phyloP scores from a whole-genome alignment of 1,140 invertebrate genomes.

The Cotesia glomerata region DNA sequence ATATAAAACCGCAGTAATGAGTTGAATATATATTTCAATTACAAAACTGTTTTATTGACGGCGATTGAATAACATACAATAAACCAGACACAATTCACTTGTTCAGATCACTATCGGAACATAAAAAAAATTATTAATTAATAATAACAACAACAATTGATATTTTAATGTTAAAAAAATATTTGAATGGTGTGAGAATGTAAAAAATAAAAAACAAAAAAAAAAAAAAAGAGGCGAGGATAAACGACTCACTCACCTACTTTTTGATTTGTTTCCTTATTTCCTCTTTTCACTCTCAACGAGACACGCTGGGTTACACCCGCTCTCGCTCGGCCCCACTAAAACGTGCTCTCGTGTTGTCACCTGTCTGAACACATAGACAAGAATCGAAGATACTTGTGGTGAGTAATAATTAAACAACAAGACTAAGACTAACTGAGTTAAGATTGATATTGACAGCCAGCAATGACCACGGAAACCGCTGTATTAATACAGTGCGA shows the following conservation, averaged over 20 bases:
- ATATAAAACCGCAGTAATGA: neutral
- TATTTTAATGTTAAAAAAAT: no score
- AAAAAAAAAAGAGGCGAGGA: neutral
- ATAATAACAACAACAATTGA: no score
- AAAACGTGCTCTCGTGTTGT: conserved; percentile 11
- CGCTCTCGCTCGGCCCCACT: neutral
- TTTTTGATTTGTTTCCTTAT: conserved; percentile 17
- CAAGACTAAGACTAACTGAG: neutral
- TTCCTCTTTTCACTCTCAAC: conserved; percentile 6
- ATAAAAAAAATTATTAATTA: no score
- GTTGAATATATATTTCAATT: neutral
- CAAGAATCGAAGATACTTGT: neutral
- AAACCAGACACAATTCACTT: neutral
- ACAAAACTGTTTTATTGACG: neutral
- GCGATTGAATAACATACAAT: neutral
- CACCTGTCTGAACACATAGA: conserved; percentile 27
- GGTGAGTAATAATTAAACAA: neutral
- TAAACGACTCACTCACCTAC: conserved; percentile 24
- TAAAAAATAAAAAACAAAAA: neutral
- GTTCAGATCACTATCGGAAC: neutral
- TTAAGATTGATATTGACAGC: neutral
- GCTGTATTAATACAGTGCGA: neutral
- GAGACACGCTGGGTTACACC: conserved; percentile 1
- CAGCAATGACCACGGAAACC: neutral
- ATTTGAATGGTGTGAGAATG: no score